Evolutionary conservation across 2,113 vertebrate genomes (phyloP).

Genomic region (Cinclus mexicanus): DNA sequence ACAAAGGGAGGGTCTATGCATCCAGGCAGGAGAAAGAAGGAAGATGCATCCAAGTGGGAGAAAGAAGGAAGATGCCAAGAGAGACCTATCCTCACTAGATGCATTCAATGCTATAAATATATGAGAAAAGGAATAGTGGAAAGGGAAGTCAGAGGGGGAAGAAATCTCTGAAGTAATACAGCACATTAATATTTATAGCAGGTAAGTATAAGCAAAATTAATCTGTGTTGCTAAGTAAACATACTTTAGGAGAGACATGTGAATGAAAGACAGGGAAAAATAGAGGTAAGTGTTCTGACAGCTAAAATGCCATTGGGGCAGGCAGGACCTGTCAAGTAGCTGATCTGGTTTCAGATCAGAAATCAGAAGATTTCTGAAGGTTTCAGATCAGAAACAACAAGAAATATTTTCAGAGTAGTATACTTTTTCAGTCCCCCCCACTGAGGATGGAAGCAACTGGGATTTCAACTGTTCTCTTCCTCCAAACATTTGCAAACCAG

Average conservation of each 20-base stretch:
- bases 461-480: not conserved
- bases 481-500: not conserved
- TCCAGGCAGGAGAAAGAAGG: not conserved
- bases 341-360: constrained; percentile 42
- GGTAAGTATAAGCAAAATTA: not conserved
- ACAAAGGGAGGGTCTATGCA: not conserved
- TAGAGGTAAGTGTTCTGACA: not conserved
- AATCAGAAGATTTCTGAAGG: too few species aligned
- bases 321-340: constrained; percentile 56
- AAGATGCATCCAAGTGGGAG: not conserved
- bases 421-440: not conserved
- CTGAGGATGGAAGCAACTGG: not conserved
- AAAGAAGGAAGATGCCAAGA: not conserved
- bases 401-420: not conserved
- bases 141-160: not conserved
- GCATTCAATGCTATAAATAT: not conserved
- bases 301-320: constrained; percentile 36
- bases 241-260: not conserved
- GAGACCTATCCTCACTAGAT: not conserved
- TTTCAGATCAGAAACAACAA: too few species aligned
- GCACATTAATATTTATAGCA: not conserved
- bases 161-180: not conserved
- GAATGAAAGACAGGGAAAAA: not conserved
- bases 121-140: not conserved
- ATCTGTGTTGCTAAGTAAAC: constrained; percentile 1